Percentiles rank a stretch among this genome's conserved stretches.
Evolutionary conservation across 2,797 vertebrate genomes (phyloP).

Genomic region (Takifugu ocellatus): DNA sequence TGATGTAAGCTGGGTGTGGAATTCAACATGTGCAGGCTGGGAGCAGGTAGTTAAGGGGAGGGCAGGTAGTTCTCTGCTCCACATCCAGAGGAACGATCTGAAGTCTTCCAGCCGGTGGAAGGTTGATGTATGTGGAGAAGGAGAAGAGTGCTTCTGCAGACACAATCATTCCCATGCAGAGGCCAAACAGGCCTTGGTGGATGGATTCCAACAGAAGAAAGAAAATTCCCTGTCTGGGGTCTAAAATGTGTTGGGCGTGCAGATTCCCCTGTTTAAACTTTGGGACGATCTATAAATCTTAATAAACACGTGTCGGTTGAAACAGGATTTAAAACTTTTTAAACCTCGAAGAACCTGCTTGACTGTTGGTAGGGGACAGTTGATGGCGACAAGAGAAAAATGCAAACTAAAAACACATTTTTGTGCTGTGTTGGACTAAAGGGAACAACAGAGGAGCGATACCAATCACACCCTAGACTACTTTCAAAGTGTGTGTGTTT

Average conservation of each 20-base stretch:
- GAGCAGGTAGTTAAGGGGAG: too few species aligned
- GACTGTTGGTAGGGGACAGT: too few species aligned
- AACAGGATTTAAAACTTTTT: background rate
- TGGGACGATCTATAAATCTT: background rate
- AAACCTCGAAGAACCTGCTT: background rate
- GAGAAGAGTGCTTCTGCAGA: background rate
- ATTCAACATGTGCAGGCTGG: constrained; percentile 6
- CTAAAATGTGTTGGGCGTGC: background rate
- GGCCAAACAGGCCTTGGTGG: constrained; percentile 13
- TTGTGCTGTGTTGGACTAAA: too few species aligned
- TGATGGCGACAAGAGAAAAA: too few species aligned
- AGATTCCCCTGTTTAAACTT: background rate
- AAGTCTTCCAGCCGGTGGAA: constrained; percentile 5
- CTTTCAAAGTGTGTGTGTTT: too few species aligned
- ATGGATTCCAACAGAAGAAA: background rate
- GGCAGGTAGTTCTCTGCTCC: constrained; percentile 23
- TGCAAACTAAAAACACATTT: too few species aligned
- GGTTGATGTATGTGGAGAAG: constrained; percentile 7
- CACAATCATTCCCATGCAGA: constrained; percentile 13
- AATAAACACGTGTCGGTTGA: constrained; percentile 4
- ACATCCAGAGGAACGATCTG: constrained; percentile 48
- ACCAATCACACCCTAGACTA: too few species aligned
- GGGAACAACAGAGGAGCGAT: too few species aligned
- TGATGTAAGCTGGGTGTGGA: background rate
- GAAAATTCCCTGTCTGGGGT: background rate